Evolutionary conservation across 2,113 vertebrate genomes (phyloP).

Genomic region (Rhinoderma darwinii): DNA sequence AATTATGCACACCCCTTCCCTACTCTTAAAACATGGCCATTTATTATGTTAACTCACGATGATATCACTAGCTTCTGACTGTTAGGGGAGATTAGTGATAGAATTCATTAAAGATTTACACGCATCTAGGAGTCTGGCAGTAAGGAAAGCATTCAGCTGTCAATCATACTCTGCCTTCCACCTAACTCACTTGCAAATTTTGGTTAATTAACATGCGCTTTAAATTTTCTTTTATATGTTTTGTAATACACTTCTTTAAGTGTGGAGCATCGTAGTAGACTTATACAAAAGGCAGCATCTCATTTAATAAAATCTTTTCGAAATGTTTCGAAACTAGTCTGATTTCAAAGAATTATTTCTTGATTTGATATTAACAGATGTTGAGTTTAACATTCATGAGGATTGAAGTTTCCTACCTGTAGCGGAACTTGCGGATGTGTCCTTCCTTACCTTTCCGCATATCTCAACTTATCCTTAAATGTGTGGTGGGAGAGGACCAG

Average conservation of each 20-base stretch:
- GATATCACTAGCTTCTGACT: conserved; percentile 40
- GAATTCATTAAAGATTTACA: conserved; percentile 56
- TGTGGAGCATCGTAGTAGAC: background rate
- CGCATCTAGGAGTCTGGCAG: conserved; percentile 41
- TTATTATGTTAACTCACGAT: conserved; percentile 54
- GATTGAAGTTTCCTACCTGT: too few relatives aligned
- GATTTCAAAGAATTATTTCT: background rate
- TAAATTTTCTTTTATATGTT: conserved; percentile 5
- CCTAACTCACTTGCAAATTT: conserved; percentile 42
- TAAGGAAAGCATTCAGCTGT: conserved; percentile 38
- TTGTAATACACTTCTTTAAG: background rate
- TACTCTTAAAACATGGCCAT: conserved; percentile 52
- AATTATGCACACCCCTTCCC: conserved; percentile 55
- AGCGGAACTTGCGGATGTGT: too few relatives aligned
- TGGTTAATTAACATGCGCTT: conserved; percentile 24
- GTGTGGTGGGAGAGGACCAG: too few relatives aligned
- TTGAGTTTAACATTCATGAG: too few relatives aligned
- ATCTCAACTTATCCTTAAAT: too few relatives aligned
- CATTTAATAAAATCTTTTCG: background rate
- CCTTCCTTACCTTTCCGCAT: too few relatives aligned
- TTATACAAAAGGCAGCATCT: background rate
- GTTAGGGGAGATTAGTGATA: conserved; percentile 49
- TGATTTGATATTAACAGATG: too few relatives aligned
- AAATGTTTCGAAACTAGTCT: too few relatives aligned
- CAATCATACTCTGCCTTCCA: conserved; percentile 28